Evolutionary conservation across 2,113 vertebrate species (phyloP), one percentile per base, ranked within the genome.

Genomic region (Stigmatopora nigra): DNA sequence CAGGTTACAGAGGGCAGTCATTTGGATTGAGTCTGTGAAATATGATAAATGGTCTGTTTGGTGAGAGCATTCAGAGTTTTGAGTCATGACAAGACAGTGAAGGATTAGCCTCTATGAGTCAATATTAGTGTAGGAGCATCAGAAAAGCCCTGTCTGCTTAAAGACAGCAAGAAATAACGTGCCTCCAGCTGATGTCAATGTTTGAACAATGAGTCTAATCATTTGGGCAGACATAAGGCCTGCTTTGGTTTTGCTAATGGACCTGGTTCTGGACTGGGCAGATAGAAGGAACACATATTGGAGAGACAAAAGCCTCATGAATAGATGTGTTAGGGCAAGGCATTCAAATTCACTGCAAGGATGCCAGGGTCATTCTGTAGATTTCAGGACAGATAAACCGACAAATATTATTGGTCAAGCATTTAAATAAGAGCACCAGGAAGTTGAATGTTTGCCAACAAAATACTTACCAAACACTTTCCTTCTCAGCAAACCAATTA

Each of bases 121-220:
- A 89, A 89, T 86, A 90, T 89, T 89, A 78, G 87, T 78, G 84
- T 56, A 76, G 77, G 82, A 61, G 78, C 75, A 70, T 81, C 64
- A 81, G 79, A 81, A 76, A 85, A 81, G 72, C 75, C 76, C 65
- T 81, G 84, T 82, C 79, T 85, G 83, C 79, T 80, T 77, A 82
- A 86, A 87, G 80, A 86, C 68, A 79, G 69, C 67, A 47, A 64
- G 63, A 72, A 75, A 86, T 82, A 81, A 83, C 85, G 80, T 75
- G 9, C 67, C 79, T 85, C 76, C 85, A 86, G 84, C 83, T 89
- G 88, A 88, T 87, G 85, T 86, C 82, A 86, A 80, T 90, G 88
- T 90, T 90, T 90, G 80, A 83, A 84, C 80, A 89, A 76, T 63
- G 75, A 87, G 87, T 79, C 71, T 78, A 80, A 86, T 89, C 84